Evolutionary conservation across 2,888 invertebrate genomes (phyloP), one percentile per base, ranked within the genome.

Genomic region (Odontocerum albicorne): DNA sequence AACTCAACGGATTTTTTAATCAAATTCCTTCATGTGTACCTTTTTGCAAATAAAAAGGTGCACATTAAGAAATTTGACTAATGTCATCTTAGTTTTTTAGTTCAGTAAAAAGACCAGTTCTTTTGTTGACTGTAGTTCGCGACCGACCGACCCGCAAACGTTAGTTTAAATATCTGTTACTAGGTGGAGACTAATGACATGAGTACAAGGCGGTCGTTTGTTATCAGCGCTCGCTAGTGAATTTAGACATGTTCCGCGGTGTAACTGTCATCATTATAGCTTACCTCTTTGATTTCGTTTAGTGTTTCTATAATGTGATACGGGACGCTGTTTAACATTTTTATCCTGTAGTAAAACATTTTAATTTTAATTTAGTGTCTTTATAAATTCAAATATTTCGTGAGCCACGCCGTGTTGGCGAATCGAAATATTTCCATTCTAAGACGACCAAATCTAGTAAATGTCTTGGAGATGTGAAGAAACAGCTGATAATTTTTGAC

Each of bases 231-330:
- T n/a, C n/a, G n/a, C n/a, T n/a, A n/a, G 33, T 12, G 32, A 45
- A 20, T 45, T 33, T 33, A 16, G 43, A n/a, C n/a, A n/a, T 7
- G 43, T 45, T n/a, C 15, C 45, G 20, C n/a, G 44, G 8, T 45
- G 45, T 33, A 45, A 45, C 45, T 45, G 45, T 45, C 45, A 45
- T 45, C 20, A 32, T 32, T 20, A 12, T n/a, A n/a, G n/a, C n/a
- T n/a, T n/a, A n/a, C n/a, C n/a, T n/a, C n/a, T n/a, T n/a, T n/a
- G 20, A 3, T 10, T 40, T 21, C 21, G 13, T 40, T 20, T 45
- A 12, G 45, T 45, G 12, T 13, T 21, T 21, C 40, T 17, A 8
- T n/a, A 40, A 19, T 40, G 40, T 40, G 12, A n/a, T 45, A 33
- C 10, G 12, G 13, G 13, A 32, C 33, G 3, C 33, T 45, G 45